A percentile compares a stretch with the other conserved stretches of the same genome.
Conservation (phyloP, 2,797 vertebrate genomes). For the Oophaga sylvatica region DNA sequence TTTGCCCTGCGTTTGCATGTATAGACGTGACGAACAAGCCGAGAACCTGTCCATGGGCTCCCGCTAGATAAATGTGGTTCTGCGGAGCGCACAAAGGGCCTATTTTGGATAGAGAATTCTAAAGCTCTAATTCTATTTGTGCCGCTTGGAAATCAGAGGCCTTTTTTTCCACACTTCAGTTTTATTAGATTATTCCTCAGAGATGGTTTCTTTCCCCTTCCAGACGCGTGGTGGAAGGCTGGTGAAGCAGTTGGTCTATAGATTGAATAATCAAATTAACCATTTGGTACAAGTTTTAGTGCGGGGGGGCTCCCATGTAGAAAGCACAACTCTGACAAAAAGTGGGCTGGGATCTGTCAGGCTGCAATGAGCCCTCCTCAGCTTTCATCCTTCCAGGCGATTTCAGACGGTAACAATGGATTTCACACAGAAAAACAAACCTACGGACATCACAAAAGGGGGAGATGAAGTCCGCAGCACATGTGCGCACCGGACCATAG, state of each 20-base stretch:
- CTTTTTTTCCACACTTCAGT: slow-evolving; percentile 94
- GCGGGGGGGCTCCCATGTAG: slow-evolving; percentile 88
- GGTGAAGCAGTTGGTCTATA: slow-evolving; percentile 95
- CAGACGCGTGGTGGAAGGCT: slow-evolving; percentile 98
- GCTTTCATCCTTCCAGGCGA: slow-evolving; percentile 76
- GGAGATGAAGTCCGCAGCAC: slow-evolving; percentile 71
- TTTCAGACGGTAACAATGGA: slow-evolving; percentile 69
- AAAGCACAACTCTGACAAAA: slow-evolving; percentile 85
- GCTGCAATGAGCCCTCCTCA: slow-evolving; percentile 73
- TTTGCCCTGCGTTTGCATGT: slow-evolving; percentile 43
- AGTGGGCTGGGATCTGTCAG: slow-evolving; percentile 75
- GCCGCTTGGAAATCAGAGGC: slow-evolving; percentile 94
- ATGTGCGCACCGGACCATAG: slow-evolving; percentile 65
- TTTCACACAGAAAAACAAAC: slow-evolving; percentile 69
- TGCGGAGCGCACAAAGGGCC: slow-evolving; percentile 80
- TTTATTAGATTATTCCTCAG: slow-evolving; percentile 98
- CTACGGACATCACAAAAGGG: slow-evolving; percentile 72
- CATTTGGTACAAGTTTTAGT: slow-evolving; percentile 95
- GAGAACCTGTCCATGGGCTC: slow-evolving; percentile 62
- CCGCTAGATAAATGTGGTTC: slow-evolving; percentile 70
- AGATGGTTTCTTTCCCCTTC: slow-evolving; percentile 86
- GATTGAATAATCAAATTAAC: slow-evolving; percentile 97
- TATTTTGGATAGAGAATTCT: slow-evolving; percentile 82
- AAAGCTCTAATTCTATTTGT: slow-evolving; percentile 97
- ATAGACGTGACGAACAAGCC: slow-evolving; percentile 32